Conservation (phyloP, 2,888 invertebrate species). For the Microctonus aethiopoides region DNA sequence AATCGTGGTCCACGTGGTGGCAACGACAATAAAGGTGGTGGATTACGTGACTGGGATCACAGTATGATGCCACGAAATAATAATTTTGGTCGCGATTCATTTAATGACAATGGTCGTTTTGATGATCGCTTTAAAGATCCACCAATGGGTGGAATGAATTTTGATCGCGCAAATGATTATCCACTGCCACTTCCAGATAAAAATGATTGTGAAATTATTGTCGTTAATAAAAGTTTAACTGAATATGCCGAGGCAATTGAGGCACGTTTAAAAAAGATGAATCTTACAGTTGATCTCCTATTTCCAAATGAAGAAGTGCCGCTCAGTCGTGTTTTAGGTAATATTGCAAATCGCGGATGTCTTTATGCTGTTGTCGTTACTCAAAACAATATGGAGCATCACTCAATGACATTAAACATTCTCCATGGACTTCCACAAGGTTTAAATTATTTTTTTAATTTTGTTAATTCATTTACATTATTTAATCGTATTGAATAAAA, state of each 20-base stretch:
- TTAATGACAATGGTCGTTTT: conserved; percentile 55
- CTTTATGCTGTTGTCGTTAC: conserved; percentile 89
- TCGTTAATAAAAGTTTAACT: conserved; percentile 82
- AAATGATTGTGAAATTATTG: conserved; percentile 93
- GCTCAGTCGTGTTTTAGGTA: conserved; percentile 81
- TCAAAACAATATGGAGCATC: conserved; percentile 85
- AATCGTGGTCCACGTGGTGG: conserved; percentile 48
- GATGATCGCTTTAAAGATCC: conserved; percentile 55
- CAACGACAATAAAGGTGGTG: conserved; percentile 46
- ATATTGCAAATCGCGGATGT: conserved; percentile 88
- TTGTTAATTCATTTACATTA: too few species aligned
- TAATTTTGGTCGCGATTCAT: conserved; percentile 49
- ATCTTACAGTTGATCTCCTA: conserved; percentile 85
- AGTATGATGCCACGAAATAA: conserved; percentile 42
- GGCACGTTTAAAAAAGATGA: conserved; percentile 79
- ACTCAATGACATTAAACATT: conserved; percentile 89
- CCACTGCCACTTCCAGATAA: conserved; percentile 67
- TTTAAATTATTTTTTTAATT: too few species aligned
- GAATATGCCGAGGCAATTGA: conserved; percentile 92
- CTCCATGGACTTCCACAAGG: conserved; percentile 92
- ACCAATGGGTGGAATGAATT: conserved; percentile 30
- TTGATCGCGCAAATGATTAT: conserved; percentile 52
- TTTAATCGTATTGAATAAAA: background rate
- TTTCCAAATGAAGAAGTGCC: conserved; percentile 92
- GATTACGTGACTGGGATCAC: conserved; percentile 51